Evolutionary conservation across 2,888 invertebrate genomes (phyloP).

Genomic region (Chirona hameri): DNA sequence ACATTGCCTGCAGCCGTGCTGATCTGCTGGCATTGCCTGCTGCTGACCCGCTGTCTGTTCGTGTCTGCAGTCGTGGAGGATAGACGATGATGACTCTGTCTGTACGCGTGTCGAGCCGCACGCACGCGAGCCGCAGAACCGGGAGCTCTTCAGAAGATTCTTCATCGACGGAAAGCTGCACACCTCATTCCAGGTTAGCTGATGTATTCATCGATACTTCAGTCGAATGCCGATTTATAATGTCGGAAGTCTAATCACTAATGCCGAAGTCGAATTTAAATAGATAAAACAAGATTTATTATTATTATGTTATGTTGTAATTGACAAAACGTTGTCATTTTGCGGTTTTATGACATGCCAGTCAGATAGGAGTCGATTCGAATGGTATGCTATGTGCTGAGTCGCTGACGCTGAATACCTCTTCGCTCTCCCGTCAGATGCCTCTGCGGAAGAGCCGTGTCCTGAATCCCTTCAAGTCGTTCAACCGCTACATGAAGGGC

Average conservation of each 20-base stretch:
- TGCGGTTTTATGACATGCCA: no score
- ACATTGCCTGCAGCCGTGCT: no score
- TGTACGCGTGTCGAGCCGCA: slow-evolving; percentile 4
- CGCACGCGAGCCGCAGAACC: not conserved
- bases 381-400: no score
- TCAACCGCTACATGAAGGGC: not conserved
- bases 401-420: not conserved
- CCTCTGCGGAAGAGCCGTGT: not conserved
- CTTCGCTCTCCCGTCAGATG: not conserved
- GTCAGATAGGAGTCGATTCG: no score
- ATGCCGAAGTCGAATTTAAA: no score
- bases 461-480: not conserved
- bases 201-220: no score
- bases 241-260: no score
- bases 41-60: not conserved
- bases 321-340: no score
- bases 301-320: no score
- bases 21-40: not conserved
- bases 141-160: not conserved
- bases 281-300: no score
- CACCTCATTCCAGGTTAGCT: not conserved
- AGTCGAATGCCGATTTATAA: no score
- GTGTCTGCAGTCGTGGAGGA: not conserved
- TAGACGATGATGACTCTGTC: not conserved
- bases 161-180: slow-evolving; percentile 3